These are phyloP conservation scores for Nycteola revayana DNA, from an alignment of 2,888 invertebrate genomes.

Conservation along the genomic window DNA sequence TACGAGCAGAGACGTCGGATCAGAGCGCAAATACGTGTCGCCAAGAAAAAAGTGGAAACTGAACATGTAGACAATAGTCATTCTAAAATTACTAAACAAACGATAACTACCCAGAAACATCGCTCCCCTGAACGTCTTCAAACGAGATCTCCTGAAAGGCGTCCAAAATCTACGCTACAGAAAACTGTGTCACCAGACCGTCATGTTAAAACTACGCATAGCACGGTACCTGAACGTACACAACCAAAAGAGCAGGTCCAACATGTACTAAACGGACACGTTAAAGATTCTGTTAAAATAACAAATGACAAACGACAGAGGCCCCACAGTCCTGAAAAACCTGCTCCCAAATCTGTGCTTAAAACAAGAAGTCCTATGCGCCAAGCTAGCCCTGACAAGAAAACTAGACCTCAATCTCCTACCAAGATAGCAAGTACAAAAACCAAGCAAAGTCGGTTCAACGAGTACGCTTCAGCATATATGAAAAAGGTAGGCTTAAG, in stretches of 20 bases:
- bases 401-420: constrained; percentile 59
- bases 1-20: constrained; percentile 90
- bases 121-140: constrained; percentile 47
- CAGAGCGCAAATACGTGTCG: constrained; percentile 88
- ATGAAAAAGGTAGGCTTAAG: constrained; percentile 73
- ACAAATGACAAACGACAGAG: constrained; percentile 38
- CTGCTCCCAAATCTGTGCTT: constrained; percentile 31
- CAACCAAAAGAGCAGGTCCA: constrained; percentile 36
- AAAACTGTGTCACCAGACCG: constrained; percentile 51
- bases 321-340: constrained; percentile 59
- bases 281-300: constrained; percentile 42
- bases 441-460: constrained; percentile 65
- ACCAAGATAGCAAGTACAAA: constrained; percentile 51
- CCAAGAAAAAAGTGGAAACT: constrained; percentile 85
- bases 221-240: constrained; percentile 28
- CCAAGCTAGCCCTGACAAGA: constrained; percentile 67
- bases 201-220: constrained; percentile 36
- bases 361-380: constrained; percentile 53
- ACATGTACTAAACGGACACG: constrained; percentile 48
- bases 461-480: constrained; percentile 74
- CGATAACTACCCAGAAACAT: constrained; percentile 32
- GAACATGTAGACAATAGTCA: constrained; percentile 51
- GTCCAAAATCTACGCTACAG: constrained; percentile 35
- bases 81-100: constrained; percentile 46
- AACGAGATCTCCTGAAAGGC: constrained; percentile 43